These are phyloP conservation scores for Pollimyrus isidori DNA, from an alignment of 2,113 vertebrate species.

Conservation along the genomic window DNA sequence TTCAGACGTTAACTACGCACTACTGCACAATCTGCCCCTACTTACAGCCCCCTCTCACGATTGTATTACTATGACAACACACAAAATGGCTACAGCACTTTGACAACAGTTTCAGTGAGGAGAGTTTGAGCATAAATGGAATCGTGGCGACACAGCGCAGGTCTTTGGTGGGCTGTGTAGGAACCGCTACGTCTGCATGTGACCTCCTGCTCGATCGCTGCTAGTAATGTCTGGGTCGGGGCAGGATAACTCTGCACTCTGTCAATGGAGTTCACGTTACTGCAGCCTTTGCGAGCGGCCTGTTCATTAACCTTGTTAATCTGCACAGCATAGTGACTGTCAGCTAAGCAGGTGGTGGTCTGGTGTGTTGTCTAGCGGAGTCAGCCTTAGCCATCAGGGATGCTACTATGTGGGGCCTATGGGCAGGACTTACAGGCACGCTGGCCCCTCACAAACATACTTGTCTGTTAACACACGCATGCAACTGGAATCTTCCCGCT, in stretches of 20 bases:
- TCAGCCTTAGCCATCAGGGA: background rate
- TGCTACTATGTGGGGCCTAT: background rate
- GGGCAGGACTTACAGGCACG: background rate
- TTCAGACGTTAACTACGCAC: background rate
- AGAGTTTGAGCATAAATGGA: background rate
- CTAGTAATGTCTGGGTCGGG: background rate
- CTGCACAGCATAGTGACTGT: background rate
- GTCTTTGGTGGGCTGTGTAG: background rate
- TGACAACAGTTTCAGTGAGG: background rate
- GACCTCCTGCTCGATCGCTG: background rate
- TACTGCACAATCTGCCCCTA: background rate
- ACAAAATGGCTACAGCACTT: slow-evolving; percentile 12
- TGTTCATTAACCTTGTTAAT: background rate
- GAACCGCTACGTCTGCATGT: background rate
- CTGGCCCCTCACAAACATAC: background rate
- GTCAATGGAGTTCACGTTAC: background rate
- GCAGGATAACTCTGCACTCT: background rate
- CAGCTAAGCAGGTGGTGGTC: background rate
- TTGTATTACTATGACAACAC: slow-evolving; percentile 8
- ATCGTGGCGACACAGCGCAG: background rate
- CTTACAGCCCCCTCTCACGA: background rate
- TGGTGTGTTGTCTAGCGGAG: background rate
- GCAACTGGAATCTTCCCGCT: background rate
- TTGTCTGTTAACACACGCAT: background rate
- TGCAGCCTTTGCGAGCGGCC: background rate